Evolutionary conservation across 1,140 invertebrate genomes (phyloP), one percentile per base, ranked within the genome.

Genomic region (Colletes latitarsis): DNA sequence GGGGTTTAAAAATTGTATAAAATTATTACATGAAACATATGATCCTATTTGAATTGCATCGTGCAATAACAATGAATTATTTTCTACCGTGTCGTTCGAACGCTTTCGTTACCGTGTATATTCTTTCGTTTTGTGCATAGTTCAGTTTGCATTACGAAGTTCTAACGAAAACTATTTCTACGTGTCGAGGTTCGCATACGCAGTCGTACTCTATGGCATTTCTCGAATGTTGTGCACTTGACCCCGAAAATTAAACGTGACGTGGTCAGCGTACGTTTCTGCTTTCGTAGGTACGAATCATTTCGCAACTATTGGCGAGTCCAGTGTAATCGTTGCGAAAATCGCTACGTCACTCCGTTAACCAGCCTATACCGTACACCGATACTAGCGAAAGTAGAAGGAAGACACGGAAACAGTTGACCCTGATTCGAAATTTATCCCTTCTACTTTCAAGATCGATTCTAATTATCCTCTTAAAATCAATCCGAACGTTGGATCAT

Each of bases 191-290:
- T 55, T 30, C 6, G 9, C 49, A 19, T n/a, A 63, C 58, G 39
- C 15, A 66, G 43, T 39, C 21, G 55, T 41, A 19, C 52, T 17
- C 43, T 12, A 4, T 53, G 49, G 17, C 46, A 72, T 82, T 68
- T 57, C 52, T 75, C 6, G 21, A 46, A 80, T 60, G 64, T 19
- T 21, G 9, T 83, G 62, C 67, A 83, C 73, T 77, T 83, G 72
- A 83, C 79, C 79, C 71, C 46, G 73, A 82, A 76, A 82, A 81
- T 67, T n/a, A n/a, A 72, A 64, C 62, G 58, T 83, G 73, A 83
- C 82, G 62, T 83, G 60, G 68, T 4, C 43, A 46, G 15, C 57
- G 53, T 57, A 41, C 21, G 30, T 57, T 15, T 21, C 17, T 49
- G 58, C 2, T 57, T 21, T 67, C 68, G 46, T 73, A 57, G 55